Base-by-base conservation (phyloP, 1,140 invertebrate genomes). In the Arion vulgaris region DNA sequence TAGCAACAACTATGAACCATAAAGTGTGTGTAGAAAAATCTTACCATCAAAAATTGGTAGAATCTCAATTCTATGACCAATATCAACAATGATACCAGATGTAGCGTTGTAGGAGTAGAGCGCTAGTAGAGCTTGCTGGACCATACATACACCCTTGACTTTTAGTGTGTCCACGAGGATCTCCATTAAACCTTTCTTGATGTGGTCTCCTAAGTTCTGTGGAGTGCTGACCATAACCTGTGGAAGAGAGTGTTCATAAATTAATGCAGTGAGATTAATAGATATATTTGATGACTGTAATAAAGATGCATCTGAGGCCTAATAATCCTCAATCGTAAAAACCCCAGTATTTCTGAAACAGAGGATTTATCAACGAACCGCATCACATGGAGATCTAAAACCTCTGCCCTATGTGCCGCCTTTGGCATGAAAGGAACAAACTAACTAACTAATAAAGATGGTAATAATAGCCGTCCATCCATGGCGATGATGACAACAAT, bases 71-170 rank as follows among this genome's bases (percentile, higher is more conserved):
- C 94, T 88, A 81, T 95, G 94, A 32, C 95, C 95, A 83, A 95
- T 92, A 88, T 95, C 94, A 9, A 95, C 94, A 66, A 95, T 93
- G 80, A 95, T 93, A 62, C 95, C 95, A 32, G 94, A 94, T 5
- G 93, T 94, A 7, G 94, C 92, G 72, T 94, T 94, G 88, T 95
- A 95, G 5, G 94, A 93, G 88, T 94, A 95, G 4, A 95, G 92
- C 49, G 94, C 92, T 68, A 94, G 88, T n/a, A 94, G 92, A 71
- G 94, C 92, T 89, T 95, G 95, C 83, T 94, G 92, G 19, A 94
- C 93, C 85, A 95, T 93, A 86, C 93, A 94, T 17, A 93, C 93
- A 23, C 91, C 93, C 87, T 91, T 88, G 68, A 93, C 93, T 83
- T 88, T 87, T 83, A 91, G 92, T 76, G 91, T 87, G 51, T 93